A percentile compares a stretch with the other conserved stretches of the same genome.
Evolutionary conservation across 2,113 vertebrate genomes (phyloP).

Genomic region (Candoia aspera): DNA sequence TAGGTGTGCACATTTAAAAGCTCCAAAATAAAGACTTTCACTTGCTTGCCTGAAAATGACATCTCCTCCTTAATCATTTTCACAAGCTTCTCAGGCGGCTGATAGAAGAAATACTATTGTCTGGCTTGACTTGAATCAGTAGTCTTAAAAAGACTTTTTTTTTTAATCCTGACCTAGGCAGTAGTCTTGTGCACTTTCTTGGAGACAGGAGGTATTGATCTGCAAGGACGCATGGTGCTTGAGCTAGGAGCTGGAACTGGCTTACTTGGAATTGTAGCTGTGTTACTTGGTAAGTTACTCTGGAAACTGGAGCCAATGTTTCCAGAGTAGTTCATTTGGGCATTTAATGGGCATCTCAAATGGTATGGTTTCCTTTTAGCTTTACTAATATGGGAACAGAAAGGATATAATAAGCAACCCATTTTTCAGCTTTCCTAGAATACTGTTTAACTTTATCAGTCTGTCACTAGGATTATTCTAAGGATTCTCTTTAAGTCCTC

Average conservation of each 20-base stretch:
- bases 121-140: not conserved
- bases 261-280: conserved; percentile 91
- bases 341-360: not conserved
- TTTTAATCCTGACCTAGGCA: conserved; percentile 77
- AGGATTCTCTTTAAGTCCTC: not conserved
- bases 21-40: not conserved
- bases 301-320: not conserved
- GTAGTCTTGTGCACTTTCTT: conserved; percentile 88
- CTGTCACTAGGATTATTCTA: conserved; percentile 23
- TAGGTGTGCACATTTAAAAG: not conserved
- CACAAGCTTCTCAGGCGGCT: not conserved
- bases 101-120: conserved; percentile 16
- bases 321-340: not conserved
- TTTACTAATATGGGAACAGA: not conserved
- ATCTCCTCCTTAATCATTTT: not conserved
- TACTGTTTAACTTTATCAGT: not conserved
- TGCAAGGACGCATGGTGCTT: conserved; percentile 78
- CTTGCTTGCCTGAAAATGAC: conserved; percentile 5
- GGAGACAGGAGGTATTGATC: conserved; percentile 81
- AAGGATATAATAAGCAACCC: conserved; percentile 28
- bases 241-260: conserved; percentile 96
- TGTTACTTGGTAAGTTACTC: conserved; percentile 82
- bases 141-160: not conserved
- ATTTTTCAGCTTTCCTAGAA: conserved; percentile 24
- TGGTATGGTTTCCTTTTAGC: not conserved